phyloP scores from a whole-genome alignment of 2,888 invertebrate genomes.

The Podabrus alpinus region DNA sequence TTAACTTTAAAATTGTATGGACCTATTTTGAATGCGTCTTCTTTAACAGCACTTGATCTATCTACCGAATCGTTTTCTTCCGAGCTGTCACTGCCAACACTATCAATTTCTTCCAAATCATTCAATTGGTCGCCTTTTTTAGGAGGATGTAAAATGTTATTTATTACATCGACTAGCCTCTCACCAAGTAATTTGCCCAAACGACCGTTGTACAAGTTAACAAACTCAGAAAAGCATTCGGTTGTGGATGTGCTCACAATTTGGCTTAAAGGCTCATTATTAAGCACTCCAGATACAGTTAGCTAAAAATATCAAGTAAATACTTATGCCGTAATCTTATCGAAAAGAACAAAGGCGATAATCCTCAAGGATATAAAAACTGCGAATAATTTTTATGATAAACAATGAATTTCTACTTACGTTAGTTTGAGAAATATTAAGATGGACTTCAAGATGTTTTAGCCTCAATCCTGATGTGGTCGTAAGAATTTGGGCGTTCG shows the following conservation, averaged over 20 bases:
- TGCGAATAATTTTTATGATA: not conserved
- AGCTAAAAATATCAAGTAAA: constrained; percentile 1
- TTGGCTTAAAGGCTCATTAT: constrained; percentile 17
- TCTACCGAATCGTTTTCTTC: not conserved
- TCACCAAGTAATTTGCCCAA: not conserved
- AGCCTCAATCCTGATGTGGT: not conserved
- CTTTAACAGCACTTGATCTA: not conserved
- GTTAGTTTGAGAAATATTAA: not conserved
- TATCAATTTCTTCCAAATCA: not conserved
- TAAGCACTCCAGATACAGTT: constrained; percentile 2
- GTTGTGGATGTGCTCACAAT: constrained; percentile 14
- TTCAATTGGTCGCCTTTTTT: not conserved
- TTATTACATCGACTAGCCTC: not conserved
- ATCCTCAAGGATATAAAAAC: not conserved
- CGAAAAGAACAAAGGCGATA: not conserved
- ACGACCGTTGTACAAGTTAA: constrained; percentile 2
- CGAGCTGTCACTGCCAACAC: not conserved
- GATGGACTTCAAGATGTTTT: not conserved
- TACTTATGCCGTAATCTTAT: not conserved
- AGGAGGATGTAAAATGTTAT: not conserved
- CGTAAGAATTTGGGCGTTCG: not conserved
- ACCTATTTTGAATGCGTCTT: not conserved
- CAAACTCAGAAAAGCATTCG: constrained; percentile 14
- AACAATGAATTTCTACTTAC: not conserved
- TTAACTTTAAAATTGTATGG: not conserved